Evolutionary conservation across 1,140 invertebrate genomes (phyloP), one percentile per base, ranked within the genome.

Genomic region (Drosophila guanche): DNA sequence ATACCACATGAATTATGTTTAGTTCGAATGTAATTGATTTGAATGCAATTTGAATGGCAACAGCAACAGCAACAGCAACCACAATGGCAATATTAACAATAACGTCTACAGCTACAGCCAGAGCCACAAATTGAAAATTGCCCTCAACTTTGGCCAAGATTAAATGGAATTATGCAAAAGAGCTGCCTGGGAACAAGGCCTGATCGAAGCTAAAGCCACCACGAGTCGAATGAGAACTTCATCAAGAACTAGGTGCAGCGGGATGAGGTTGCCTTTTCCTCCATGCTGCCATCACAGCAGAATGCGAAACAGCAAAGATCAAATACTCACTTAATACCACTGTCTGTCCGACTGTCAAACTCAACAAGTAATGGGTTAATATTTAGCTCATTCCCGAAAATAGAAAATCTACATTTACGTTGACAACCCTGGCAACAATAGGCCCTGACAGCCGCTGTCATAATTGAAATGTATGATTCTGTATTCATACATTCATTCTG

Each of bases 1-100:
- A 78, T 88, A 88, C 81, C 81, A 85, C 81, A 85, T 86, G 81
- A 86, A 86, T 86, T 86, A 86, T 86, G 81, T 83, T 86, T 88
- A 83, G 83, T 88, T 86, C 83, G 83, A 85, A 88, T 86, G 81
- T 86, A 86, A 86, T 86, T 86, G 81, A 86, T 86, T 86, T 86
- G 83, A 86, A 88, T 88, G 79, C 83, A 86, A 86, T 86, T 86
- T 86, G 83, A 88, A 86, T 88, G 78, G 77, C 65, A 79, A 72
- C 69, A 69, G 54, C 58, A 66, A 56, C 59, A 33, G 23, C 74
- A 48, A 37, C 66, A 58, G 55, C 56, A 85, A 71, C 62, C 65
- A 76, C 80, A 76, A 84, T 63, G 70, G 54, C 74, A 67, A 53
- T 52, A 83, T 55, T 66, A 72, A 51, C 60, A 66, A 65, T 60